phyloP scores from a whole-genome alignment of 2,888 invertebrate genomes.

The Achlya flavicornis region DNA sequence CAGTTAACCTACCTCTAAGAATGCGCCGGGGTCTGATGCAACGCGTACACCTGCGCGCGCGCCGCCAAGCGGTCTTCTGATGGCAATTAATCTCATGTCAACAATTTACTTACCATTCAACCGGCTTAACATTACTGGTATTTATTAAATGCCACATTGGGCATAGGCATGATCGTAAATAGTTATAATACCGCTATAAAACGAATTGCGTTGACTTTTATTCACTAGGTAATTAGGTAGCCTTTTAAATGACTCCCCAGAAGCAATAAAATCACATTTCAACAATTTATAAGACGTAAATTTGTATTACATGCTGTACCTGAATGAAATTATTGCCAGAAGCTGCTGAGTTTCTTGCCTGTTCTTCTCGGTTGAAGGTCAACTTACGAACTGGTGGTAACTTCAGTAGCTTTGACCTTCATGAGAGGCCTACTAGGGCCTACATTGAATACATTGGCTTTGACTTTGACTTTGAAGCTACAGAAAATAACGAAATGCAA shows the following conservation, averaged over 20 bases:
- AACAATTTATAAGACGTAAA: background rate
- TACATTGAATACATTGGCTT: too few species aligned
- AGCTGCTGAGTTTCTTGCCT: too few species aligned
- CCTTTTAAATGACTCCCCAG: background rate
- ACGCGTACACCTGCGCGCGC: constrained; percentile 61
- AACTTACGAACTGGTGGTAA: too few species aligned
- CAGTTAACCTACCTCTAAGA: constrained; percentile 39
- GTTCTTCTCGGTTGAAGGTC: too few species aligned
- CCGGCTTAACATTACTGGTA: constrained; percentile 28
- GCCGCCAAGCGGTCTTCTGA: constrained; percentile 74
- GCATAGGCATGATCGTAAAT: background rate
- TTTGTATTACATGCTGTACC: background rate
- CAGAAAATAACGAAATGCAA: too few species aligned
- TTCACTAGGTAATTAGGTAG: constrained; percentile 4
- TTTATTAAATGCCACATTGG: constrained; percentile 24
- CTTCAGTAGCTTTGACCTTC: too few species aligned
- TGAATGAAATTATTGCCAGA: constrained; percentile 1
- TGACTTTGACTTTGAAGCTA: too few species aligned
- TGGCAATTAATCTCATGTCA: constrained; percentile 64
- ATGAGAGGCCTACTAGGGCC: too few species aligned
- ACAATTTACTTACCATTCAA: constrained; percentile 57
- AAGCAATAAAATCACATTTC: background rate
- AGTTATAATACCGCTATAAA: background rate
- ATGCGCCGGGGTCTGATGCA: constrained; percentile 62
- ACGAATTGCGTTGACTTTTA: background rate